phyloP scores from a whole-genome alignment of 2,797 vertebrate species.

The Arctocebus calabarensis region DNA sequence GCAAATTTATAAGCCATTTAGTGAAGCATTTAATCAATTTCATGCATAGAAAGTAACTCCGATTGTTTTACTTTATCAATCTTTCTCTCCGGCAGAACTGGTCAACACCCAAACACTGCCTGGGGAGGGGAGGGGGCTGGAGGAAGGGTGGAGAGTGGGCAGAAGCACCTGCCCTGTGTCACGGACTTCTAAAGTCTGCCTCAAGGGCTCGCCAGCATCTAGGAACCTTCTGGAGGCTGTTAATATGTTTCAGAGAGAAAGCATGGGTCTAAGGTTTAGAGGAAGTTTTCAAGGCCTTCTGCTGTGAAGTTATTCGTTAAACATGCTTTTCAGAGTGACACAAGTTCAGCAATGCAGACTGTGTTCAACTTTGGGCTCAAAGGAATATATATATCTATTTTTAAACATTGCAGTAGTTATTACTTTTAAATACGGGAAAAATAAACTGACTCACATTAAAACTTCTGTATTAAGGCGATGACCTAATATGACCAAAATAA shows the following conservation, averaged over 20 bases:
- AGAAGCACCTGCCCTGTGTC: constrained; percentile 48
- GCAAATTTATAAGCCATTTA: constrained; percentile 93
- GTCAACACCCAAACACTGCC: constrained; percentile 74
- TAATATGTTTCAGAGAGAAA: constrained; percentile 84
- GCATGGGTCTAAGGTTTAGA: constrained; percentile 81
- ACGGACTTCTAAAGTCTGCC: constrained; percentile 81
- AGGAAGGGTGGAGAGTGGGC: not conserved
- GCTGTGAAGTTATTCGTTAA: constrained; percentile 84
- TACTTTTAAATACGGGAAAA: constrained; percentile 45
- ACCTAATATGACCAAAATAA: not conserved
- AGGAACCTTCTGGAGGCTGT: constrained; percentile 79
- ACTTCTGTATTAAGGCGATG: not conserved
- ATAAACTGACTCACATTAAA: not conserved
- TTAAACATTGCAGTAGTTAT: not conserved
- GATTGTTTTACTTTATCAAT: constrained; percentile 90
- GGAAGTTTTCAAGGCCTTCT: constrained; percentile 78
- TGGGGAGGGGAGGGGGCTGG: rapidly evolving
- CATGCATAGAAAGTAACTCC: constrained; percentile 91
- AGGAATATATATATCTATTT: not conserved
- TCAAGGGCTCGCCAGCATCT: constrained; percentile 74
- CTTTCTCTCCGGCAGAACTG: constrained; percentile 85
- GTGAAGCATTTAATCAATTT: constrained; percentile 93
- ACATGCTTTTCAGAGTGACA: constrained; percentile 77
- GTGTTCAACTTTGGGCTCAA: constrained; percentile 10
- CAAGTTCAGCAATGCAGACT: constrained; percentile 58